These are phyloP conservation scores for Pachyuromys duprasi DNA, from an alignment of 2,797 vertebrate species.

Conservation along the genomic window DNA sequence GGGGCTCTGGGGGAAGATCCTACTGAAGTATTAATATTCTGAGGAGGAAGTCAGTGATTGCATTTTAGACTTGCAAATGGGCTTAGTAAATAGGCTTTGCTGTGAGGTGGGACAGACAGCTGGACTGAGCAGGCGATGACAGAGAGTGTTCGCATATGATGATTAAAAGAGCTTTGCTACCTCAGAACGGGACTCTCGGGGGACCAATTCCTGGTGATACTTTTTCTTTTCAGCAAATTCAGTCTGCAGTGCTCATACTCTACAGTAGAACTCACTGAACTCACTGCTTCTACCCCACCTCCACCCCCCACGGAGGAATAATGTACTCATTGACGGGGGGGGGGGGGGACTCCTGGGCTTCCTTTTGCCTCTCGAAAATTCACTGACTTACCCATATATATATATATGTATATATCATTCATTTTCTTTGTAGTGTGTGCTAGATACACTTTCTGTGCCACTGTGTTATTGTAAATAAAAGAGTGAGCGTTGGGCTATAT, in stretches of 20 bases:
- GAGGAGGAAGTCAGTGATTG: constrained; percentile 83
- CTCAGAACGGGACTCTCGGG: constrained; percentile 77
- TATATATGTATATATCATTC: too few species aligned
- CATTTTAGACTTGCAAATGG: constrained; percentile 86
- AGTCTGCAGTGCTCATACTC: constrained; percentile 75
- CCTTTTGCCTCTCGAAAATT: neutral
- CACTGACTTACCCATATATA: too few species aligned
- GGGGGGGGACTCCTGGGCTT: neutral
- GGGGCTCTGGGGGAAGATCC: constrained; percentile 48
- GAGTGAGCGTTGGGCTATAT: too few species aligned
- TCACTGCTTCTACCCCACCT: neutral
- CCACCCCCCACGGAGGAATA: neutral
- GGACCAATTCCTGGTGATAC: constrained; percentile 83
- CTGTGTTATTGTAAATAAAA: too few species aligned
- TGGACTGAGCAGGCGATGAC: constrained; percentile 73
- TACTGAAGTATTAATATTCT: constrained; percentile 78
- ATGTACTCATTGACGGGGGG: accelerated
- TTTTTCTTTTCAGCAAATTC: constrained; percentile 83
- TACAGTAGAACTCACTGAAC: neutral
- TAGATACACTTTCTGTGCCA: neutral
- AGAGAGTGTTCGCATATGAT: constrained; percentile 75
- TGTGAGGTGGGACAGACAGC: constrained; percentile 79
- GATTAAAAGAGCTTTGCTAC: constrained; percentile 77
- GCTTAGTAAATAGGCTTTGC: constrained; percentile 80
- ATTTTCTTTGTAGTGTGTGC: neutral